Evolutionary conservation across 2,797 vertebrate species (phyloP).

Genomic region (Neoniphon sammara): DNA sequence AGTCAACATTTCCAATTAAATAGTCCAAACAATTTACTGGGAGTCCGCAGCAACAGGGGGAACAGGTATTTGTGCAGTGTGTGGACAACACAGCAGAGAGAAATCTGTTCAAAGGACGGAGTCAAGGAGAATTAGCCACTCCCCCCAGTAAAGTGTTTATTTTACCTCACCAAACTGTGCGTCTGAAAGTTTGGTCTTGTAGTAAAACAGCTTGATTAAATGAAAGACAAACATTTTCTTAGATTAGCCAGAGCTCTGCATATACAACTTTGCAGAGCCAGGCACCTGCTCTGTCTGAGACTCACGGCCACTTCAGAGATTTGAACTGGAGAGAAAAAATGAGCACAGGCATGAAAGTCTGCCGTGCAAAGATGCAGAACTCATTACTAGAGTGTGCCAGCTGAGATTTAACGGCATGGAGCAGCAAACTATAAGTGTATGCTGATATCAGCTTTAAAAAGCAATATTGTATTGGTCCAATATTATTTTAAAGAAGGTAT

Average conservation of each 20-base stretch:
- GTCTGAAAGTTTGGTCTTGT: slow-evolving; percentile 37
- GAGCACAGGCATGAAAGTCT: neutral
- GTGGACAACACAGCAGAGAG: slow-evolving; percentile 1
- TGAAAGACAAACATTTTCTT: slow-evolving; percentile 52
- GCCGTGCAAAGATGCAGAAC: neutral
- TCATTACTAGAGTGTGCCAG: too few relatives aligned
- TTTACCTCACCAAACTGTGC: slow-evolving; percentile 5
- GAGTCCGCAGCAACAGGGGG: slow-evolving; percentile 19
- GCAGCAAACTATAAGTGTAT: too few relatives aligned
- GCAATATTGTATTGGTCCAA: too few relatives aligned
- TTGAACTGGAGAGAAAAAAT: neutral
- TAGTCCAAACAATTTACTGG: neutral
- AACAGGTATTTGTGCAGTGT: slow-evolving; percentile 3
- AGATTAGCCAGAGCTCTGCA: slow-evolving; percentile 38
- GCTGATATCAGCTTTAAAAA: too few relatives aligned
- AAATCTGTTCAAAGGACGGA: neutral
- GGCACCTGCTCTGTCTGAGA: neutral
- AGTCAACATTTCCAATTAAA: neutral
- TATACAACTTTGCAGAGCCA: slow-evolving; percentile 9
- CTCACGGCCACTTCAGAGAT: neutral
- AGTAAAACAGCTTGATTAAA: slow-evolving; percentile 42
- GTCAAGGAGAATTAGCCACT: neutral
- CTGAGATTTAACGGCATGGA: neutral
- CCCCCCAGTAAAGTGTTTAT: neutral
- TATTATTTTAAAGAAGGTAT: too few relatives aligned